Base-by-base conservation (phyloP, 2,888 invertebrate genomes). In the Eugnorisma glareosa region DNA sequence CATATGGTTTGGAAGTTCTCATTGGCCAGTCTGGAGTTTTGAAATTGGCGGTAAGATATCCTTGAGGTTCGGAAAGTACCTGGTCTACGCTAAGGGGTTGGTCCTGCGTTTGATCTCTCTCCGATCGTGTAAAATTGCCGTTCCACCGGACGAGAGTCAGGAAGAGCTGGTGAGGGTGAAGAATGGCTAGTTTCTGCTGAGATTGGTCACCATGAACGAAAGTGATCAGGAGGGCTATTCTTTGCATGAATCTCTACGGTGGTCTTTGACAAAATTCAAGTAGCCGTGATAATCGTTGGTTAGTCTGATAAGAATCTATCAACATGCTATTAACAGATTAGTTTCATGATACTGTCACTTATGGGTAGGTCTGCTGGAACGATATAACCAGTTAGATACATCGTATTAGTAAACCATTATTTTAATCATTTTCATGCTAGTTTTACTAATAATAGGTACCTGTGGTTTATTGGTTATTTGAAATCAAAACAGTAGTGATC, bases 291-390 rank as follows among this genome's bases (percentile, higher is more conserved):
- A 13, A 28, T n/a, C 6, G 7, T 31, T 13, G 1, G 5, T 69
- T 21, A 28, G 51, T 67, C 35, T 67, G 40, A 43, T 81, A 61
- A 61, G 43, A 54, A 79, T 61, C 59, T 73, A 59, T 43, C 15
- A 73, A 67, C 66, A 80, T 51, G 40, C 48, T 66, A 67, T 37
- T 66, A 59, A 51, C 15, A 35, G 57, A 73, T 78, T 51, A 43
- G n/a, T 77, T 54, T 24, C 4, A n/a, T 21, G 64, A 78, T 66
- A 43, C 18, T 43, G 64, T 73, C 73, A 51, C 11, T 24, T 28
- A 45, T 69, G 35, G 13, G 59, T 28, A 61, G 48, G 35, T 68
- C 21, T 61, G 40, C 21, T 40, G 18, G 28, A 40, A 7, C 21
- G n/a, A 37, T 57, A 37, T 15, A 48, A 40, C 21, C 43, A 31